Base-by-base conservation (phyloP, 2,113 vertebrate species). In the Vanacampus margaritifer region DNA sequence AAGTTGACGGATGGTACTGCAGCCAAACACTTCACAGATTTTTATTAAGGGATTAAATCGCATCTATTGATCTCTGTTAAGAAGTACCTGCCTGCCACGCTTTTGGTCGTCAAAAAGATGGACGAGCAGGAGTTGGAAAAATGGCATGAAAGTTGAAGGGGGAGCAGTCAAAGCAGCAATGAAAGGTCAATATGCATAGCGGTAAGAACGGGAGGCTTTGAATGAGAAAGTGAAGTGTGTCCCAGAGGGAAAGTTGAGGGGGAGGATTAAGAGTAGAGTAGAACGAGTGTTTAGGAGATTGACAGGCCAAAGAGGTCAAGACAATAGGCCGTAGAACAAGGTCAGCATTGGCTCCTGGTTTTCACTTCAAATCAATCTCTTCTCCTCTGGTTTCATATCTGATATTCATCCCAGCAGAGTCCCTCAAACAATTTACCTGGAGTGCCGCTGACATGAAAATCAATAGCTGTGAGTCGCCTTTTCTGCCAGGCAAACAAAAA, bases 391-490 rank as follows among this genome's bases (percentile, higher is more conserved):
- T 80, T 69, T 89, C 85, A 86, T 91, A 93, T 92, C 91, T 93
- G 90, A 92, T 94, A 93, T 94, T 95, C 91, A 91, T 94, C 93
- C 93, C 76, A 82, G 90, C 90, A 89, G 79, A 91, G 88, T 91
- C 84, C 72, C 93, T 94, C 92, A 89, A 92, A 94, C 93, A 91
- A 92, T 94, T 94, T 94, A 93, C 94, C 93, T 92, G 92, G 89
- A 94, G 93, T 89, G 88, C 84, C 86, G 72, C 76, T 85, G 91
- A 91, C 94, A 91, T 84, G 26, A 65, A 90, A 94, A 95, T 96
- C 95, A 73, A 95, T 97, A 94, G 86, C 83, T 83, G 86, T 85
- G 91, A 91, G 91, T 89, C 86, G 83, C 84, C 82, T 19, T 92
- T 96, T 94, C 87, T 93, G 93, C 94, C 91, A 86, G 91, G 90